phyloP scores from a whole-genome alignment of 2,113 vertebrate species.

The Urocitellus parryii region DNA sequence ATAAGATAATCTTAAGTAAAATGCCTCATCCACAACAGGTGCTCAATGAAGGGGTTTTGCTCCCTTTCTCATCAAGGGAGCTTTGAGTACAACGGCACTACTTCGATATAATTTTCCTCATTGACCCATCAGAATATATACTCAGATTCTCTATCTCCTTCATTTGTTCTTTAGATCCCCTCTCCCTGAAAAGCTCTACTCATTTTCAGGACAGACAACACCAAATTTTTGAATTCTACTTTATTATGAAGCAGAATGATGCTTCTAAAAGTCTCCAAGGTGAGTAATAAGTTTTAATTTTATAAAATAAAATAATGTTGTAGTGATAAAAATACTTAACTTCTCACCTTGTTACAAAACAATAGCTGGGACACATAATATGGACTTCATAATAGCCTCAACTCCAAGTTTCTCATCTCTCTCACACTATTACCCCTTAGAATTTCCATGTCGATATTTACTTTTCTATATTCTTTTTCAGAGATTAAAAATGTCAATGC shows the following conservation, averaged over 20 bases:
- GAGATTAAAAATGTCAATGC: constrained; percentile 30
- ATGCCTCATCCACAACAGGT: neutral
- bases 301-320: constrained; percentile 19
- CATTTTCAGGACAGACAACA: neutral
- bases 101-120: neutral
- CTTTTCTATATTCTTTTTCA: neutral
- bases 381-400: neutral
- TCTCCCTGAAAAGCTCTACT: neutral
- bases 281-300: constrained; percentile 9
- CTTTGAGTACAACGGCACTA: neutral
- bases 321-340: neutral
- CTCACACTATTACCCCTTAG: neutral
- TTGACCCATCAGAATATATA: neutral
- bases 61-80: neutral
- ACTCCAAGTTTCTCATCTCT: neutral
- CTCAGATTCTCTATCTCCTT: neutral
- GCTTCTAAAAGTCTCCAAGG: constrained; percentile 35
- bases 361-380: neutral
- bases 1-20: constrained; percentile 36
- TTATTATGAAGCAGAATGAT: constrained; percentile 12
- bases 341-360: neutral
- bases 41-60: neutral
- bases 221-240: constrained; percentile 6
- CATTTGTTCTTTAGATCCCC: constrained; percentile 16
- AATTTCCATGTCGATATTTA: constrained; percentile 22